Base-by-base conservation (phyloP, 2,888 invertebrate genomes). In the Aproaerema taeniolella region DNA sequence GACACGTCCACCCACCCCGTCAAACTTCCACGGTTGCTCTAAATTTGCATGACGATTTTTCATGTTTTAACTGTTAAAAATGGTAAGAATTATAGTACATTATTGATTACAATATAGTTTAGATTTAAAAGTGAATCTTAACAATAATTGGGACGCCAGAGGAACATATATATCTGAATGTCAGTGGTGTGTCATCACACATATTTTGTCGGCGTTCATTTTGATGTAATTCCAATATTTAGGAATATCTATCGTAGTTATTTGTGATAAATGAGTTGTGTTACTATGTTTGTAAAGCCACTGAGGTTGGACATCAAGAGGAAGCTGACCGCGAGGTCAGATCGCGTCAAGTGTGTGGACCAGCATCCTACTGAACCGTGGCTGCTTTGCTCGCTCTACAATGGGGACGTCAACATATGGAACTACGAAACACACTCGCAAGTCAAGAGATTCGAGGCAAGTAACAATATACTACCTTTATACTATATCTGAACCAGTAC, bases 371-470 rank as follows among this genome's bases (percentile, higher is more conserved):
- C 94, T 28, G 99, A 99, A 74, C 98, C 98, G 52, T 99, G 99
- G 99, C 95, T 99, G 91, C 89, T 99, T 38, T 98, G 97, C 60
- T 96, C 98, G 26, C 88, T 99, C 20, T 99, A 99, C 89, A 98
- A 97, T 86, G 99, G 99, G 56, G 96, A 99, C 86, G 97, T 99
- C 58, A 98, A 99, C 89, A 95, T 99, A 66, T 99, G 99, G 98
- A 99, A 99, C 76, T 94, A 96, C 85, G 99, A 99, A 73, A 95
- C 94, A 46, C 98, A 98, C 77, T 91, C 93, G 59, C 89, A 95
- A 55, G 94, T 95, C 53, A 86, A 86, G 54, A 93, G 95, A 55
- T 95, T 96, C 63, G 96, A 96, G 88, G 94, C 94, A 66, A 60
- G 10, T 6, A 9, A 14, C 25, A 20, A n/a, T n/a, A n/a, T n/a